Percentiles rank a stretch among this genome's conserved stretches.
Conservation (phyloP, 2,888 invertebrate species). For the Hydropsyche betteni region DNA sequence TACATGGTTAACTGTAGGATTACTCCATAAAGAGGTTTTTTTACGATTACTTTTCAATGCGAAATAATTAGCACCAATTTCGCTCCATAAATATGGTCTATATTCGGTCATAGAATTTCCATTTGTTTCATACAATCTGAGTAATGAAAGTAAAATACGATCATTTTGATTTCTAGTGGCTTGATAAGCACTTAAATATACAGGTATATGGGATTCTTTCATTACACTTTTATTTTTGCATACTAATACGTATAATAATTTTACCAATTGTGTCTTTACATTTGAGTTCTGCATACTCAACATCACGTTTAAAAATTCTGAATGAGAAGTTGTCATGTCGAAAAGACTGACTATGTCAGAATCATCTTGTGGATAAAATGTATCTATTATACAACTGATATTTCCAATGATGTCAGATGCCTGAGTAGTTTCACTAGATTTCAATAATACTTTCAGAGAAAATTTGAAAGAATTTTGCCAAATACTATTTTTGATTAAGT, state of each 20-base stretch:
- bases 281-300: conserved; percentile 64
- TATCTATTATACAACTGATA: conserved; percentile 66
- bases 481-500: conserved; percentile 61
- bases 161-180: conserved; percentile 77
- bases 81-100: conserved; percentile 86
- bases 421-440: conserved; percentile 58
- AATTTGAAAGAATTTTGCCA: conserved; percentile 72
- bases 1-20: conserved; percentile 77
- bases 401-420: conserved; percentile 64
- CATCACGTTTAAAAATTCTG: conserved; percentile 77
- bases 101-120: conserved; percentile 72
- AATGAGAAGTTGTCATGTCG: conserved; percentile 80
- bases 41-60: conserved; percentile 69
- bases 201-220: conserved; percentile 75
- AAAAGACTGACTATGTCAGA: conserved; percentile 67
- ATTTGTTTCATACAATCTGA: conserved; percentile 75
- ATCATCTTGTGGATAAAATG: conserved; percentile 65
- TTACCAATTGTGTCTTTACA: conserved; percentile 70
- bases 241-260: conserved; percentile 72
- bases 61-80: conserved; percentile 80
- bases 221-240: conserved; percentile 72
- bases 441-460: conserved; percentile 73
- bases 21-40: conserved; percentile 70
- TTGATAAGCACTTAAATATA: conserved; percentile 80
- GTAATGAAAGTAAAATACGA: conserved; percentile 72